Conservation (phyloP, 2,113 vertebrate species). For the Paradoxurus hermaphroditus region DNA sequence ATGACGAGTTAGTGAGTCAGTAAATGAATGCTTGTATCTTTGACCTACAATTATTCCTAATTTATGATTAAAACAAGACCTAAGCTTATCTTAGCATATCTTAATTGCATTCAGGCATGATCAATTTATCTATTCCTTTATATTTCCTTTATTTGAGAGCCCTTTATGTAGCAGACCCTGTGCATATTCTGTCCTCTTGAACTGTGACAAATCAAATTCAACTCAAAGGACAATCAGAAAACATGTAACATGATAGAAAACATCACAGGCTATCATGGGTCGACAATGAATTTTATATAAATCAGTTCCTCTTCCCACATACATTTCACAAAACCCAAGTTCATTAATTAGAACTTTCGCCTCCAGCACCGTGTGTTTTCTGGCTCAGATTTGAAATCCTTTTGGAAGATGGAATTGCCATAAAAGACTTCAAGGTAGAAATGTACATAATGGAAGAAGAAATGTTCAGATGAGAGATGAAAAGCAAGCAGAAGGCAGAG, state of each 20-base stretch:
- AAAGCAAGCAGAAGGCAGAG: background rate
- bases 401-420: background rate
- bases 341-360: background rate
- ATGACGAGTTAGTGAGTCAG: background rate
- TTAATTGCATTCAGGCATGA: background rate
- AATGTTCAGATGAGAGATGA: background rate
- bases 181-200: background rate
- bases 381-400: background rate
- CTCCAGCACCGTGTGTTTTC: background rate
- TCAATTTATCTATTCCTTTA: background rate
- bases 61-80: background rate
- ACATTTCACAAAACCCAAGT: background rate
- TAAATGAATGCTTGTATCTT: background rate
- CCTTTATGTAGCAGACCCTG: background rate
- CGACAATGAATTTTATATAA: conserved; percentile 5
- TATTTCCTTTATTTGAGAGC: background rate
- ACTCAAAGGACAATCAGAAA: conserved; percentile 15
- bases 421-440: background rate
- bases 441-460: background rate
- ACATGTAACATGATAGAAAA: background rate
- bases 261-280: background rate
- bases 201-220: conserved; percentile 28
- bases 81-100: background rate
- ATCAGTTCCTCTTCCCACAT: background rate
- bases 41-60: background rate